Evolutionary conservation across 1,140 invertebrate species (phyloP), one percentile per base, ranked within the genome.

Genomic region (Lepidurus arcticus): DNA sequence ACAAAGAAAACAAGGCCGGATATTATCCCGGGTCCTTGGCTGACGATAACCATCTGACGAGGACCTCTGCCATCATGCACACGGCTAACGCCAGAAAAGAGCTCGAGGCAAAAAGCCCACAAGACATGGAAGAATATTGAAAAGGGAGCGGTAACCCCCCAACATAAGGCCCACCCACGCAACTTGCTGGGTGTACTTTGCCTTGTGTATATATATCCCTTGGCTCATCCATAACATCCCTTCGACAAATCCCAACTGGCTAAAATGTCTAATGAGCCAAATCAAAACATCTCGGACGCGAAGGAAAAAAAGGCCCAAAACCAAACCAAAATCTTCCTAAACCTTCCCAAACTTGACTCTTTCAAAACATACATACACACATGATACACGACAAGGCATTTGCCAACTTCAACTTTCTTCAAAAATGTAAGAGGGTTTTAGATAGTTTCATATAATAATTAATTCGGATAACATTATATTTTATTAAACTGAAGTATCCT

Each of bases 1-100:
- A 65, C 53, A 65, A 65, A 65, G 53, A 65, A 65, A 65, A 65
- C 53, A 65, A 65, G 53, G 53, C 53, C 53, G 53, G 53, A 65
- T 65, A 65, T 65, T 65, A 65, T 65, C 53, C 53, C 21, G 16
- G 13, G 53, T 65, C 53, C 53, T 65, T 65, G 53, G 53, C n/a
- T 65, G 53, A 65, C 53, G 53, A 65, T 65, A 65, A 65, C 53
- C 53, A 65, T 65, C 53, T 65, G 53, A 65, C 53, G 53, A 65
- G 21, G 53, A 65, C 53, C 21, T 65, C 53, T 65, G 53, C 53
- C 53, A 65, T 13, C 21, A 65, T 34, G n/a, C 21, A 65, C 13
- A 65, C 53, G 21, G 53, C 45, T 11, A 11, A 9, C 45, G 53
- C 9, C 8, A 13, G 53, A 65, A 65, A 65, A 65, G 21, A 65